Percentiles rank a stretch among this genome's conserved stretches.
These are phyloP conservation scores for Drosophila niveifrons DNA, from an alignment of 2,888 invertebrate genomes.

Conservation along the genomic window DNA sequence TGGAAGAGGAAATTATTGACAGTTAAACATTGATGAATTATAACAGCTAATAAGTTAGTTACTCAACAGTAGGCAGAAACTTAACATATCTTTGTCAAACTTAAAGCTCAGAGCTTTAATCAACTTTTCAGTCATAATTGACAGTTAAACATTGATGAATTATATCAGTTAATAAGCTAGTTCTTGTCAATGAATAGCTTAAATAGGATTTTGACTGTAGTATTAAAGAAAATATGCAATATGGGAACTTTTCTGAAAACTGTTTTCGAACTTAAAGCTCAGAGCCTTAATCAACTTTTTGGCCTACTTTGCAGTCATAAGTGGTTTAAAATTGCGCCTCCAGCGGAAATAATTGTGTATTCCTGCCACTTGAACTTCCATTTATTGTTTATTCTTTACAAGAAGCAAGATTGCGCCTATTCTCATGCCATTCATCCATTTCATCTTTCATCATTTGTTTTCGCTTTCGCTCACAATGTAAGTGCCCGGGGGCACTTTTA, in stretches of 20 bases:
- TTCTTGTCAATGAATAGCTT: too few species aligned
- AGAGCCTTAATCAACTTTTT: neutral
- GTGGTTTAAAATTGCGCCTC: neutral
- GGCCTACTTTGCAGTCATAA: neutral
- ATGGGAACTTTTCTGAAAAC: too few species aligned
- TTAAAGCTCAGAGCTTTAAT: too few species aligned
- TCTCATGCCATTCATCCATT: neutral
- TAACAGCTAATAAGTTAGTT: too few species aligned
- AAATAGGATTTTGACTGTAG: too few species aligned
- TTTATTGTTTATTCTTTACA: constrained; percentile 23
- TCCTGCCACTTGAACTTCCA: constrained; percentile 20
- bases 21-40: too few species aligned
- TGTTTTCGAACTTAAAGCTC: neutral
- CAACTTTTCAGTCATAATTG: neutral
- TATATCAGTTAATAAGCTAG: too few species aligned
- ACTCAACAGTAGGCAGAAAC: too few species aligned
- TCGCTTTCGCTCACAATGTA: constrained; percentile 17
- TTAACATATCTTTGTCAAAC: too few species aligned
- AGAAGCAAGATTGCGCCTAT: constrained; percentile 2
- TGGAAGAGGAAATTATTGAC: too few species aligned
- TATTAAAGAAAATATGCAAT: too few species aligned
- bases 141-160: too few species aligned
- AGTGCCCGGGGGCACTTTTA: constrained; percentile 7
- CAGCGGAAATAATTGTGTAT: constrained; percentile 10
- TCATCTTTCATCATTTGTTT: constrained; percentile 19